Base-by-base conservation (phyloP, 2,113 vertebrate genomes). In the Hyperoodon ampullatus region DNA sequence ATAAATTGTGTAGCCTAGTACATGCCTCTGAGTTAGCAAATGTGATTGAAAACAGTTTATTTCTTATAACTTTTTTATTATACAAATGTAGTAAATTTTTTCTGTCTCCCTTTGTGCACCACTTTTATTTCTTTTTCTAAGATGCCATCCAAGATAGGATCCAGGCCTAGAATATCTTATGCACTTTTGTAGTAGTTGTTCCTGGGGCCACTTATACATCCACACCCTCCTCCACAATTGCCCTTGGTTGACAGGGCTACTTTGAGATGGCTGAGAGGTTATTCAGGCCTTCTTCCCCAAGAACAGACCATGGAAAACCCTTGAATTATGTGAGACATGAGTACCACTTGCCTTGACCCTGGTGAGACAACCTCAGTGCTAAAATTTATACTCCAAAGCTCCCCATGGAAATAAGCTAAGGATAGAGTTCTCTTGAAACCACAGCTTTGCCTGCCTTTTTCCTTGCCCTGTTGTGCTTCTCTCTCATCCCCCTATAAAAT, bases 401-500 rank as follows among this genome's bases (percentile, higher is more conserved):
- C 11, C 39, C 35, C 23, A 6, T 30, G 61, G 28, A 44, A 75
- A 55, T 23, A 11, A 82, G 9, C 6, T 28, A 18, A 50, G 58
- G 8, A 8, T 8, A 15, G n/a, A 30, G n/a, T 63, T 94, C 23
- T 26, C 44, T 30, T 23, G 50, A 63, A 42, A 33, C 9, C 21
- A 44, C 33, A 53, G 53, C 35, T 71, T 81, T 4, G 21, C 33
- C 39, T 10, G 0, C 44, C 8, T 35, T 39, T 44, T 10, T 3
- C 5, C 6, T 4, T 14, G 30, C 14, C 33, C 3, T 35, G 0
- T 89, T 77, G 26, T 75, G 24, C 50, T 60, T 92, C 26, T 30
- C 26, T 30, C 28, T 65, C 0, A 53, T 53, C n/a, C 53, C 5
- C 7, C 4, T 50, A 0, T 2, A n/a, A 5, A 19, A 55, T 72